A percentile compares a stretch with the other conserved stretches of the same genome.
Evolutionary conservation across 1,140 invertebrate genomes (phyloP).

Genomic region (Platyscapa corneri): DNA sequence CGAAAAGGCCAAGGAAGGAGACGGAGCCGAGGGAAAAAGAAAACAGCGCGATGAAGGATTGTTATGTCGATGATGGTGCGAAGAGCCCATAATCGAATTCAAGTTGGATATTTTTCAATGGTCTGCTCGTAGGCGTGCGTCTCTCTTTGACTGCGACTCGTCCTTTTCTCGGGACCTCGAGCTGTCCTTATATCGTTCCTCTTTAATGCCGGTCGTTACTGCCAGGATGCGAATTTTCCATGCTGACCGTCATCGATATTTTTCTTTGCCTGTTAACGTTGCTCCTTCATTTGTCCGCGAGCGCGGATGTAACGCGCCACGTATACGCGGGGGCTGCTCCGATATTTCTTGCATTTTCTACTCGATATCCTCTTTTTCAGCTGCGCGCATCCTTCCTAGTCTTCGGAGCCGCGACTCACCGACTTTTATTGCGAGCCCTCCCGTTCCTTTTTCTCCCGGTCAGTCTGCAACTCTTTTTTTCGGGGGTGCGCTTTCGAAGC

Average conservation of each 20-base stretch:
- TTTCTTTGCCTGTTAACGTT: slow-evolving; percentile 64
- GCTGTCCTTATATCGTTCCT: slow-evolving; percentile 50
- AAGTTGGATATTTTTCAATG: slow-evolving; percentile 16
- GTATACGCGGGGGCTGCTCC: background rate
- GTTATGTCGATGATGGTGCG: slow-evolving; percentile 10
- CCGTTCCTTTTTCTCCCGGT: background rate
- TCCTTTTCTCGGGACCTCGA: slow-evolving; percentile 11
- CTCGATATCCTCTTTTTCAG: slow-evolving; percentile 26
- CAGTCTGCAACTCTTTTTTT: slow-evolving; percentile 16
- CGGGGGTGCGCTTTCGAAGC: background rate
- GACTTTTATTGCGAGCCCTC: background rate
- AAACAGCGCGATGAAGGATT: background rate
- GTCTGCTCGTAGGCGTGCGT: background rate
- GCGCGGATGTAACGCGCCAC: too few species aligned
- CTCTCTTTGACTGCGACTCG: slow-evolving; percentile 8
- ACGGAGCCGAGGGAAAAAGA: background rate
- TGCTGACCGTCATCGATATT: slow-evolving; percentile 72
- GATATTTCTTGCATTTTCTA: slow-evolving; percentile 33
- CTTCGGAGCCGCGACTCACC: slow-evolving; percentile 28
- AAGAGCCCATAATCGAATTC: background rate
- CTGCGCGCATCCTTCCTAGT: slow-evolving; percentile 27
- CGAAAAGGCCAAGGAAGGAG: background rate
- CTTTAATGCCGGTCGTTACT: slow-evolving; percentile 68
- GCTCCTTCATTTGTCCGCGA: slow-evolving; percentile 55
- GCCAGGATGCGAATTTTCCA: slow-evolving; percentile 71